Conservation (phyloP, 2,797 vertebrate genomes). For the Podarcis siculus region DNA sequence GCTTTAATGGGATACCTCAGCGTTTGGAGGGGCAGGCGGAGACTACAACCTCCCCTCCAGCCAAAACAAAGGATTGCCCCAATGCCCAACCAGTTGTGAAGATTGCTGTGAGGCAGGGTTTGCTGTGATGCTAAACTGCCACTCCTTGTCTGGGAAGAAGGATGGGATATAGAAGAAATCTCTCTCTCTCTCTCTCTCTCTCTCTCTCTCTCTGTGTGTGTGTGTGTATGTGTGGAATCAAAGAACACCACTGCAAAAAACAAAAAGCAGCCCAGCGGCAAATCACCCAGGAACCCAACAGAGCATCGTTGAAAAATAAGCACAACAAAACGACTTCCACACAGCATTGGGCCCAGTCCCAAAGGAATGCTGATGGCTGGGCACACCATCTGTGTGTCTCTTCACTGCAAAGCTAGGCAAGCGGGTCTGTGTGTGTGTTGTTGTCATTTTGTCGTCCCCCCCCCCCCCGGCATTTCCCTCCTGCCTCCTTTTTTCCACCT, state of each 20-base stretch:
- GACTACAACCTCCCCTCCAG: too few relatives aligned
- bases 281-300: neutral
- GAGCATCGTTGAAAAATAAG: neutral
- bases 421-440: neutral
- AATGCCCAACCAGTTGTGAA: too few relatives aligned
- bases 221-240: too few relatives aligned
- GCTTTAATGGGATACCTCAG: too few relatives aligned
- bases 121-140: neutral
- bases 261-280: neutral
- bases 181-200: neutral
- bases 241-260: too few relatives aligned
- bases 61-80: too few relatives aligned
- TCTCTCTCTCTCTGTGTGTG: too few relatives aligned
- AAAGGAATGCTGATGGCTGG: neutral
- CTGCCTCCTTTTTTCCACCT: slow-evolving; percentile 67
- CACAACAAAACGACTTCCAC: neutral
- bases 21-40: too few relatives aligned
- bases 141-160: neutral
- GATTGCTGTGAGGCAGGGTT: neutral
- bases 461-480: slow-evolving; percentile 25
- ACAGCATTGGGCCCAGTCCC: neutral
- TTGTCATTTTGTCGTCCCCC: neutral
- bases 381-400: neutral
- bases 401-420: neutral
- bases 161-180: too few relatives aligned